A percentile compares a stretch with the other conserved stretches of the same genome.
These are phyloP conservation scores for Onthophagus sagittarius DNA, from an alignment of 2,888 invertebrate genomes.

Conservation along the genomic window DNA sequence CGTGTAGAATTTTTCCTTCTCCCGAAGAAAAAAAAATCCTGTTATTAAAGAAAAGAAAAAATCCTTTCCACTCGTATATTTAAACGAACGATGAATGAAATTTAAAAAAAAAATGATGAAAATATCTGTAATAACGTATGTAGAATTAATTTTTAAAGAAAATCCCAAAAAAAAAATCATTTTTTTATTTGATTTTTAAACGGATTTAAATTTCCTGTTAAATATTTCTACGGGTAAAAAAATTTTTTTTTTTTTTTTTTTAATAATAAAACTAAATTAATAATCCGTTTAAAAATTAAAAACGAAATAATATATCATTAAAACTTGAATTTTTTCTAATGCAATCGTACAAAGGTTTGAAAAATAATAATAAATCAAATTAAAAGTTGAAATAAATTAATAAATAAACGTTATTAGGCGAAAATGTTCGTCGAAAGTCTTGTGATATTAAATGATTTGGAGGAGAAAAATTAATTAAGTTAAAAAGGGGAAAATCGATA, in stretches of 20 bases:
- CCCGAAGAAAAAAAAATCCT: background rate
- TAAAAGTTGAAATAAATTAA: background rate
- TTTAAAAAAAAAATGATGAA: slow-evolving; percentile 20
- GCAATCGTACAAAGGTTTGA: slow-evolving; percentile 38
- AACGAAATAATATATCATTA: background rate
- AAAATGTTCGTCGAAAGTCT: slow-evolving; percentile 3
- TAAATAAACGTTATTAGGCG: background rate
- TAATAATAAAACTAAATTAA: background rate
- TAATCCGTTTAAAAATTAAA: background rate
- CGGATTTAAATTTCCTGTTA: background rate
- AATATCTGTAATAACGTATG: slow-evolving; percentile 41
- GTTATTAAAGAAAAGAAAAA: slow-evolving; percentile 17
- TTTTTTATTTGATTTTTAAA: slow-evolving; percentile 22
- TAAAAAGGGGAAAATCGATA: too few relatives aligned
- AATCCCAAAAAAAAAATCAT: slow-evolving; percentile 16
- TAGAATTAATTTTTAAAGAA: slow-evolving; percentile 31
- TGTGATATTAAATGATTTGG: slow-evolving; percentile 11
- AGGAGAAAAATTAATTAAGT: background rate
- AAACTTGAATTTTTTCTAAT: slow-evolving; percentile 35
- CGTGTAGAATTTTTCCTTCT: slow-evolving; percentile 27
- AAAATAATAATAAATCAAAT: background rate
- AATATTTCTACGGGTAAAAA: background rate
- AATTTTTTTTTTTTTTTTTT: background rate
- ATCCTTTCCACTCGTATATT: slow-evolving; percentile 37
- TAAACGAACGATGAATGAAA: background rate